These are phyloP conservation scores for Parapsyche elsis DNA, from an alignment of 1,140 invertebrate species.

Conservation along the genomic window DNA sequence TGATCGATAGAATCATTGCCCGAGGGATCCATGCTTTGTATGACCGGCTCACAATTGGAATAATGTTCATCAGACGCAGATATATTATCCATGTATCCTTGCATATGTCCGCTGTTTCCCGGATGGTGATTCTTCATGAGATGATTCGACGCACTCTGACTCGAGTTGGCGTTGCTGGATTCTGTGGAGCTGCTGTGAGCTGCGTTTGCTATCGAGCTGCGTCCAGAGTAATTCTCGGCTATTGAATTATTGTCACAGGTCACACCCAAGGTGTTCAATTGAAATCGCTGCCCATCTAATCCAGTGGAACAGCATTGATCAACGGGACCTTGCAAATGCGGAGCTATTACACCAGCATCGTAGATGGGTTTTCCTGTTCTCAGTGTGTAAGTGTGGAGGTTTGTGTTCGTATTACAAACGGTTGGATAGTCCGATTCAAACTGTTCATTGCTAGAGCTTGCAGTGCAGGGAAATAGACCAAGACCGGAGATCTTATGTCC, in stretches of 20 bases:
- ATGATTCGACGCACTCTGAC: constrained; percentile 66
- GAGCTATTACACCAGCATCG: constrained; percentile 69
- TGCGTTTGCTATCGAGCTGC: constrained; percentile 67
- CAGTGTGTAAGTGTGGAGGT: constrained; percentile 84
- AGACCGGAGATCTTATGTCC: constrained; percentile 75
- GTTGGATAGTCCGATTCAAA: constrained; percentile 83
- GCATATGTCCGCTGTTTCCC: constrained; percentile 58
- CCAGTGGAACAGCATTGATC: constrained; percentile 63
- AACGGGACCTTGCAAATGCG: constrained; percentile 62
- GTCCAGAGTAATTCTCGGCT: constrained; percentile 67
- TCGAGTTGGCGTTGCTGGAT: constrained; percentile 66
- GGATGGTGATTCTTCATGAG: constrained; percentile 65
- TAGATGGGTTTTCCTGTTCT: constrained; percentile 82
- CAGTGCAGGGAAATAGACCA: constrained; percentile 80
- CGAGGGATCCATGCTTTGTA: constrained; percentile 62
- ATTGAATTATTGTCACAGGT: constrained; percentile 69
- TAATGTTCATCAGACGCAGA: constrained; percentile 67
- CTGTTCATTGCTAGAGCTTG: constrained; percentile 81
- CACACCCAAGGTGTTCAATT: constrained; percentile 62
- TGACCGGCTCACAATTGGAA: constrained; percentile 66
- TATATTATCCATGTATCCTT: constrained; percentile 61
- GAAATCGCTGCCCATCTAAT: constrained; percentile 64
- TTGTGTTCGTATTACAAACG: constrained; percentile 86
- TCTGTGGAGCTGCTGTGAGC: constrained; percentile 67
- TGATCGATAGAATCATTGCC: constrained; percentile 66